Conservation (phyloP, 1,140 invertebrate species). For the Drosophila suzukii region DNA sequence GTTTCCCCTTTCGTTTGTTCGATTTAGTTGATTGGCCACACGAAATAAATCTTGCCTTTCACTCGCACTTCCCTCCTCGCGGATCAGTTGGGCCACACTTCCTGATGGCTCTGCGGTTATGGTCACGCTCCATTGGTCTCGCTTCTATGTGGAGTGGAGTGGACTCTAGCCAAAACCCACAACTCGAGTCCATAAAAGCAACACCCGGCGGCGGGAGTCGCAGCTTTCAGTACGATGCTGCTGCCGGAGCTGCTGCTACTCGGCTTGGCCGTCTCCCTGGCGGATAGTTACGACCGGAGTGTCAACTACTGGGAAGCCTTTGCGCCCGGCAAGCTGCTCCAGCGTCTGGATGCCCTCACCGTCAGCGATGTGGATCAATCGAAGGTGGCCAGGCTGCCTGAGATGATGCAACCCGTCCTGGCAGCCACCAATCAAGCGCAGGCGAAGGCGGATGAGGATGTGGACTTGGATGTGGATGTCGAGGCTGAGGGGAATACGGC, state of each 20-base stretch:
- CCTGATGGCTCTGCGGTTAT: constrained; percentile 61
- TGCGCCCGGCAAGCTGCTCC: constrained; percentile 63
- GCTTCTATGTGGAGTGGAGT: constrained; percentile 8
- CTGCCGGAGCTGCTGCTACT: constrained; percentile 45
- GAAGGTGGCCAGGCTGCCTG: not conserved
- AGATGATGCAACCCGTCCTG: not conserved
- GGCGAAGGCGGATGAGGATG: constrained; percentile 35
- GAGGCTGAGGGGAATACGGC: constrained; percentile 9
- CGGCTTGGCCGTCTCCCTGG: constrained; percentile 14
- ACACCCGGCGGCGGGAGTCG: not conserved
- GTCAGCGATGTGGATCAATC: constrained; percentile 20
- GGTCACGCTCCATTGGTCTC: constrained; percentile 37
- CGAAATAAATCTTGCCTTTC: constrained; percentile 57
- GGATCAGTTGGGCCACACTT: constrained; percentile 31
- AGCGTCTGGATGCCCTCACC: constrained; percentile 49
- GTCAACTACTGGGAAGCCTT: constrained; percentile 75
- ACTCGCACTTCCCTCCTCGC: constrained; percentile 57
- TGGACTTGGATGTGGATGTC: constrained; percentile 18
- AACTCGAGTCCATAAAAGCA: constrained; percentile 32
- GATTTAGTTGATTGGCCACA: constrained; percentile 55
- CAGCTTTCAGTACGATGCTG: constrained; percentile 32
- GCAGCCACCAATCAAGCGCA: constrained; percentile 26
- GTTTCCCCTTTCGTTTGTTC: constrained; percentile 23
- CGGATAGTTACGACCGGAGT: constrained; percentile 43
- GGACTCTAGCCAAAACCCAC: not conserved